phyloP scores from a whole-genome alignment of 2,888 invertebrate species.

The Lissocephala sabroskyi region DNA sequence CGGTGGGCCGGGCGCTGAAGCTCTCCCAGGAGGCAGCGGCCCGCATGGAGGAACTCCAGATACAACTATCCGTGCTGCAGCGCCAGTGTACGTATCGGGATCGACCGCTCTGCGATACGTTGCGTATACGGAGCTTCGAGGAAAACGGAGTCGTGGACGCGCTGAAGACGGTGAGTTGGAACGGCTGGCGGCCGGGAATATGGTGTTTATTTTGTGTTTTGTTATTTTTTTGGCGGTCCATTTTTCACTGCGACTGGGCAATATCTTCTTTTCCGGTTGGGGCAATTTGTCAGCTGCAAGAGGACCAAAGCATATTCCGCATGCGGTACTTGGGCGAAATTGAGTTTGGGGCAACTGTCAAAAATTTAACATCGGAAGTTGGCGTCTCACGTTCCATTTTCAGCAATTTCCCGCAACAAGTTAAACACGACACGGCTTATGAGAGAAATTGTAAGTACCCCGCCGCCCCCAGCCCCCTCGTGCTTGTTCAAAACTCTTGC shows the following conservation, averaged over 20 bases:
- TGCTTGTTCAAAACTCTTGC: too few species aligned
- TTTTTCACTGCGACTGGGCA: conserved; percentile 14
- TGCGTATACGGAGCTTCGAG: conserved; percentile 81
- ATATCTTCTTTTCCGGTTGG: conserved; percentile 31
- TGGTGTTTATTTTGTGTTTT: conserved; percentile 22
- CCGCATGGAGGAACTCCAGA: conserved; percentile 72
- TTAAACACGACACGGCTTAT: conserved; percentile 70
- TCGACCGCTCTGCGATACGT: conserved; percentile 82
- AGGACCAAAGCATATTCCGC: conserved; percentile 71
- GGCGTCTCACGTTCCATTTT: conserved; percentile 71
- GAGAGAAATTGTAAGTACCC: conserved; percentile 70
- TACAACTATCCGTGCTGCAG: conserved; percentile 72
- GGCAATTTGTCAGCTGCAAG: conserved; percentile 68
- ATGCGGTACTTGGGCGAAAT: conserved; percentile 72
- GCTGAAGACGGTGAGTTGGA: conserved; percentile 68
- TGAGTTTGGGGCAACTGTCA: conserved; percentile 71
- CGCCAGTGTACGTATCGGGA: conserved; percentile 81
- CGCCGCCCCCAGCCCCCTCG: too few species aligned
- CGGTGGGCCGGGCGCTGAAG: conserved; percentile 70
- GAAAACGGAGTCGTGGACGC: conserved; percentile 72
- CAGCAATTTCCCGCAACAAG: conserved; percentile 71
- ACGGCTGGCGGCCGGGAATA: too few species aligned
- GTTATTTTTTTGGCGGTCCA: conserved; percentile 6
- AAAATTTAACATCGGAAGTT: conserved; percentile 72
- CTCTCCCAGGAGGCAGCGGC: conserved; percentile 72